Evolutionary conservation across 2,113 vertebrate genomes (phyloP), one percentile per base, ranked within the genome.

Genomic region (Prochilodus magdalenae): DNA sequence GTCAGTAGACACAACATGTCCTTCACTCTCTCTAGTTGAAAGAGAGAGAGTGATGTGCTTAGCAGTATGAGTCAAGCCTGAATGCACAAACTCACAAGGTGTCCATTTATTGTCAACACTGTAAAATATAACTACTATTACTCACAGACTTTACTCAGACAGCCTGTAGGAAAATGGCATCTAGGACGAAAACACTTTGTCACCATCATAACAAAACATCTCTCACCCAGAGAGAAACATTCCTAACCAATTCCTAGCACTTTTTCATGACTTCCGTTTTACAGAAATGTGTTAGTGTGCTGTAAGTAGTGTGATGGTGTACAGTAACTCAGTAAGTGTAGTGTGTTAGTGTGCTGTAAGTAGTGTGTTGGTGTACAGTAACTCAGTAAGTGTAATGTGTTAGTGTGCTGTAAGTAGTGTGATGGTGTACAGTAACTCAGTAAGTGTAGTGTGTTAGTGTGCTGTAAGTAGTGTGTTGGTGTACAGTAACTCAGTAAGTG

Each of bases 41-140:
- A 36, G 15, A 55, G 65, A 79, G 77, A 80, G 77, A 81, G 79
- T 66, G 79, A 81, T 81, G 47, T 55, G 60, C 79, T 74, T 3
- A 29, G 6, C 47, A 15, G 70, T 20, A 26, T 74, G 71, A 81
- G 44, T 74, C 79, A 81, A 36, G 26, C 33, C 44, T 40, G 22
- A 63, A 55, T 62, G 13, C 60, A 66, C 59, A 14, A 12, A 15
- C n/a, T 29, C 66, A 40, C 33, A n/a, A 36, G 30, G 7, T 36
- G 44, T 26, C 15, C 47, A 53, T 65, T 73, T 74, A 74, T 62
- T 66, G 18, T 51, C 33, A 40, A n/a, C 24, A 44, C 13, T 70
- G 20, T 44, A 44, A 44, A 70, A 55, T 55, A 22, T 55, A 55
- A 60, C n/a, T 60, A 12, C 57, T 26, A 26, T 60, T 60, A 26